Base-by-base conservation (phyloP, 2,113 vertebrate genomes). In the Pterocles burchelli region DNA sequence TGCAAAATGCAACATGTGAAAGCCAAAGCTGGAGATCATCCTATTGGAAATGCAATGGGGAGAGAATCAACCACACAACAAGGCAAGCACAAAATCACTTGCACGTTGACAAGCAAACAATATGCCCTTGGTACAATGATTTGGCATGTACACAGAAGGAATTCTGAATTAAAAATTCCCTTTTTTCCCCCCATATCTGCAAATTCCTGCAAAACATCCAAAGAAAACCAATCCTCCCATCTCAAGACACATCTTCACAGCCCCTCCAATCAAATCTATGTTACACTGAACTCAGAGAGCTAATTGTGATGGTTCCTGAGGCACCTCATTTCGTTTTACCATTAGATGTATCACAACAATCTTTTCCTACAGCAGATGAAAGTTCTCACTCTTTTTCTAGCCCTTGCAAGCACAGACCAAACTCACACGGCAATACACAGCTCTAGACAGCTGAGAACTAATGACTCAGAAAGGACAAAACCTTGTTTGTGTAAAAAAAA, bases 21-120 rank as follows among this genome's bases (percentile, higher is more conserved):
- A 99, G 97, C 99, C 99, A 99, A 31, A 99, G 98, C 95, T 99
- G 99, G 79, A 99, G 88, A 85, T 99, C 99, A 28, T 99, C 98
- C 99, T 99, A 90, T 48, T 87, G 88, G 70, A 57, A 87, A 96
- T 43, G 41, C 58, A 86, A 91, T 6, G 3, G 52, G 17, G 43
- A 82, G 4, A 87, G 24, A 84, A 51, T 76, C 45, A 92, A 66
- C 49, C 48, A 72, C 29, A 62, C 6, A 26, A 7, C 4, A 74
- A 49, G 31, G 11, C 21, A 28, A 66, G 12, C 11, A 58, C 31
- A 88, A 70, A 88, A 83, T 41, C 5, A 3, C 10, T 43, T 58
- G 17, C 20, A 70, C 14, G 3, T 0, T 71, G 57, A 78, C 38
- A 70, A 59, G 17, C 31, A 76, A 76, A 73, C 41, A 84, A 45